Evolutionary conservation across 2,113 vertebrate genomes (phyloP).

Genomic region (Epinephelus fuscoguttatus): DNA sequence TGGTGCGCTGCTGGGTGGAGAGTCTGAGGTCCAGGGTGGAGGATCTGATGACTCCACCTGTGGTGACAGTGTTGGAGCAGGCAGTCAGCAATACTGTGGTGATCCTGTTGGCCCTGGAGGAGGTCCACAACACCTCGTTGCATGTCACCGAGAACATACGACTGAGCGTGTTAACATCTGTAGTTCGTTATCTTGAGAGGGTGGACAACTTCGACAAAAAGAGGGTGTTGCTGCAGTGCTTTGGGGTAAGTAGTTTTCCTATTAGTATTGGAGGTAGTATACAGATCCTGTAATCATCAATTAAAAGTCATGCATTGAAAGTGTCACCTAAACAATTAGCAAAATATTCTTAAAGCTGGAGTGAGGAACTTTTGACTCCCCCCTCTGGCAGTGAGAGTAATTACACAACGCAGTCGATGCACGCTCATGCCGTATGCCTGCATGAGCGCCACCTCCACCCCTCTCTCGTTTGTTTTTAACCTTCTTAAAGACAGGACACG

Average conservation of each 20-base stretch:
- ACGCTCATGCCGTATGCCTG: too few species aligned
- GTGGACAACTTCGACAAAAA: constrained; percentile 78
- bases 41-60: constrained; percentile 57
- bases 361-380: too few species aligned
- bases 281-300: not conserved
- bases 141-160: constrained; percentile 75
- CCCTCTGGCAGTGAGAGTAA: too few species aligned
- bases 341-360: not conserved
- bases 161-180: constrained; percentile 67
- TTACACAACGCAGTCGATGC: too few species aligned
- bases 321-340: not conserved
- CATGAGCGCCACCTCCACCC: too few species aligned
- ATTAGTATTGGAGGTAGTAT: not conserved
- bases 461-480: too few species aligned
- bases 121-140: constrained; percentile 75
- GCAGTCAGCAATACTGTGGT: constrained; percentile 77
- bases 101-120: constrained; percentile 82
- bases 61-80: constrained; percentile 67
- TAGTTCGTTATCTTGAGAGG: constrained; percentile 71
- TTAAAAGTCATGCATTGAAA: not conserved
- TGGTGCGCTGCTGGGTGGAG: constrained; percentile 82
- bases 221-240: constrained; percentile 86
- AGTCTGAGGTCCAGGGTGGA: constrained; percentile 68
- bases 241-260: constrained; percentile 79
- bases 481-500: too few species aligned